Evolutionary conservation across 1,140 invertebrate species (phyloP).

Genomic region (Carposina sasakii): DNA sequence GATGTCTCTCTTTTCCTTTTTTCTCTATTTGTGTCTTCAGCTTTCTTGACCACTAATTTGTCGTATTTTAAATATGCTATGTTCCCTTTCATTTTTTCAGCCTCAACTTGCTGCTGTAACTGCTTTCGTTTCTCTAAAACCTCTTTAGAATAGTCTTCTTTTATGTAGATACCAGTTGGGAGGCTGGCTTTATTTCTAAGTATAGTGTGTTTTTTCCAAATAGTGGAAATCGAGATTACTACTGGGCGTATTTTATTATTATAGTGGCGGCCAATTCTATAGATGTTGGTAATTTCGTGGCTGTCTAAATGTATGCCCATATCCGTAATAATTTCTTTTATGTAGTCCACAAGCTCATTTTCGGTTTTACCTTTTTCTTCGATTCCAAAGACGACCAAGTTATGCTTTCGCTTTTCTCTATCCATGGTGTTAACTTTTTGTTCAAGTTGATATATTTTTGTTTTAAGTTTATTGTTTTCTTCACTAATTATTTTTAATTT

Average conservation of each 20-base stretch:
- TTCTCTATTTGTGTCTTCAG: neutral
- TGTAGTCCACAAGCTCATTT: conserved; percentile 22
- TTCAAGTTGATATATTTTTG: conserved; percentile 21
- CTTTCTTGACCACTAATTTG: conserved; percentile 18
- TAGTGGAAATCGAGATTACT: conserved; percentile 20
- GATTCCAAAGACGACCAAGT: conserved; percentile 28
- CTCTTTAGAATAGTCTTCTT: conserved; percentile 22
- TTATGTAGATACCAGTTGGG: conserved; percentile 14
- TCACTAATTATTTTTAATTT: conserved; percentile 22
- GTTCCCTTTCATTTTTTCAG: conserved; percentile 13
- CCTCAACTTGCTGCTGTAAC: conserved; percentile 14
- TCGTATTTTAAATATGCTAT: conserved; percentile 9
- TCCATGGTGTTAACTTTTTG: conserved; percentile 20
- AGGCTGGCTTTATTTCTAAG: conserved; percentile 21
- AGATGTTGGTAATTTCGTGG: conserved; percentile 26
- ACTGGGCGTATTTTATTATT: conserved; percentile 23
- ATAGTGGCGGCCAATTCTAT: conserved; percentile 23
- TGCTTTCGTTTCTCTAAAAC: conserved; percentile 15
- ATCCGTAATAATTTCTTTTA: conserved; percentile 22
- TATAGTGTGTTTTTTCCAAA: conserved; percentile 33
- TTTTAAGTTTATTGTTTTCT: conserved; percentile 28
- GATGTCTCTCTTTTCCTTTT: conserved; percentile 4
- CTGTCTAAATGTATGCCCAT: conserved; percentile 16
- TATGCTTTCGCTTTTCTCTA: conserved; percentile 29
- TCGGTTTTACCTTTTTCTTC: conserved; percentile 27